Evolutionary conservation across 1,140 invertebrate species (phyloP).

Genomic region (Euwallacea fornicatus): DNA sequence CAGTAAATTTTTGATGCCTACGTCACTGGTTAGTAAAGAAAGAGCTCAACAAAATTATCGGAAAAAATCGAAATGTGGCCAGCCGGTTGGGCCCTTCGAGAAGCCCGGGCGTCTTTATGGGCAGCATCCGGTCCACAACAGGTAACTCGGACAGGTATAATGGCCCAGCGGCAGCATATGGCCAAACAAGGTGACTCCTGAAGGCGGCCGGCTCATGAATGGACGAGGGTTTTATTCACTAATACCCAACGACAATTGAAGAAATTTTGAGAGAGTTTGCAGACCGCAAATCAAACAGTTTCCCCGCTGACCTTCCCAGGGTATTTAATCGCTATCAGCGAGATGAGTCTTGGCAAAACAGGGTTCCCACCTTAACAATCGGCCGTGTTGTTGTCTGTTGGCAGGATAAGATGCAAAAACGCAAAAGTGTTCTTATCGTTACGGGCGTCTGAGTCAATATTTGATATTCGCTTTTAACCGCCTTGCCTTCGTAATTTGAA

Average conservation of each 20-base stretch:
- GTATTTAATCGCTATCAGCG: conserved; percentile 22
- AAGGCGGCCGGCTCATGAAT: conserved; percentile 13
- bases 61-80: conserved; percentile 28
- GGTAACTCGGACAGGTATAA: conserved; percentile 35
- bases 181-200: conserved; percentile 33
- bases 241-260: not conserved
- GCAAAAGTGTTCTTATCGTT: conserved; percentile 15
- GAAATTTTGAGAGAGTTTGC: too few species aligned
- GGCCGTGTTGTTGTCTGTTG: conserved; percentile 26
- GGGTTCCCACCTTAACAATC: conserved; percentile 19
- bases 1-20: not conserved
- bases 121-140: conserved; percentile 31
- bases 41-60: conserved; percentile 24
- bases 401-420: conserved; percentile 25
- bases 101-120: conserved; percentile 26
- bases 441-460: conserved; percentile 34
- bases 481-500: conserved; percentile 13
- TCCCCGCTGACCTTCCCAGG: conserved; percentile 19
- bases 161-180: conserved; percentile 29
- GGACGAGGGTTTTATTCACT: conserved; percentile 22
- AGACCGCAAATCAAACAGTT: too few species aligned
- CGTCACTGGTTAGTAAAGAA: conserved; percentile 21
- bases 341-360: conserved; percentile 21
- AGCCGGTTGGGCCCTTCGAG: conserved; percentile 14
- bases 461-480: conserved; percentile 21